Conservation (phyloP, 1,140 invertebrate genomes). For the Fopius arisanus region DNA sequence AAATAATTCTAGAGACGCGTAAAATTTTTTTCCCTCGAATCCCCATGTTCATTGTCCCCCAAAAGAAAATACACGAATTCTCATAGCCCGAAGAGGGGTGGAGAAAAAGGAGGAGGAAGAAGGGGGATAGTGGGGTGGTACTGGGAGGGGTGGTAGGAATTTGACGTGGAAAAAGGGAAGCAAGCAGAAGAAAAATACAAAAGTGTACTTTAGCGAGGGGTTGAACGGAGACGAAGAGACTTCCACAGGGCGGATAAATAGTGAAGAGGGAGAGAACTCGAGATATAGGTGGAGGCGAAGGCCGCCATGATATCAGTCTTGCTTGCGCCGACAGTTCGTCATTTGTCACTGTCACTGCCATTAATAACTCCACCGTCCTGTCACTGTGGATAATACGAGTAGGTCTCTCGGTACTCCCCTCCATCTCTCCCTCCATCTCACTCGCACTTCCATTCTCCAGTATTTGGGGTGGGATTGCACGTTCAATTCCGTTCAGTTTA, state of each 20-base stretch:
- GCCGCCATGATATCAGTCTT: slow-evolving; percentile 66
- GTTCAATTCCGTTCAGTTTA: slow-evolving; percentile 63
- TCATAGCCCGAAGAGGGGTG: too few relatives aligned
- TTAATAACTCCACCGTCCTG: slow-evolving; percentile 66
- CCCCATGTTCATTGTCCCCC: background rate
- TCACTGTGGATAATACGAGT: slow-evolving; percentile 66
- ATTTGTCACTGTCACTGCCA: slow-evolving; percentile 66
- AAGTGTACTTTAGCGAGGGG: slow-evolving; percentile 34
- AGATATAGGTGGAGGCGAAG: slow-evolving; percentile 48
- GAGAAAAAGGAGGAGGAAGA: slow-evolving; percentile 8
- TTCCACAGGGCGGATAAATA: slow-evolving; percentile 34
- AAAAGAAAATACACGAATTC: slow-evolving; percentile 26
- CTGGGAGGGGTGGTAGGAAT: slow-evolving; percentile 30
- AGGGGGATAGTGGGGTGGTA: too few relatives aligned
- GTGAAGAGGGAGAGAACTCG: slow-evolving; percentile 34
- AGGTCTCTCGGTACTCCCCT: slow-evolving; percentile 47
- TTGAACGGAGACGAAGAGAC: slow-evolving; percentile 34
- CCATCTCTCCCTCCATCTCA: slow-evolving; percentile 9
- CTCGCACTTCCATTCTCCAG: slow-evolving; percentile 25
- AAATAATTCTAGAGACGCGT: background rate
- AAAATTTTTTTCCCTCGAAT: background rate
- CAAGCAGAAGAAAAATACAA: slow-evolving; percentile 21
- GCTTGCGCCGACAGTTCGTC: slow-evolving; percentile 67
- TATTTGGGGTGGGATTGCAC: slow-evolving; percentile 57
- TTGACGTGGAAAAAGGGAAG: slow-evolving; percentile 30